Percentiles rank a stretch among this genome's conserved stretches.
These are phyloP conservation scores for Onthophagus taurus DNA, from an alignment of 1,140 invertebrate genomes.

Conservation along the genomic window DNA sequence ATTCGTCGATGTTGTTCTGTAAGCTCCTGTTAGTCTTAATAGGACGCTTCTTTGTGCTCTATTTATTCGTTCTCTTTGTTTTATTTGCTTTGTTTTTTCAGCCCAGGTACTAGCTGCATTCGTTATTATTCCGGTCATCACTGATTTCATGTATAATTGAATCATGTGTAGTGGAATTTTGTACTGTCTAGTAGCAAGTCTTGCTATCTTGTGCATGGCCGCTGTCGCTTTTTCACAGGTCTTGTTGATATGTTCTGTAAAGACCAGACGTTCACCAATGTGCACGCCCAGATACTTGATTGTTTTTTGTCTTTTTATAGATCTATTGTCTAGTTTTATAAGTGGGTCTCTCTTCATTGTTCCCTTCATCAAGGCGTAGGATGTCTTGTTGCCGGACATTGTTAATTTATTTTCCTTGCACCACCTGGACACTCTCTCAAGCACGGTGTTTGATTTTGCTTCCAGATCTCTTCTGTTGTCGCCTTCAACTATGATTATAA, in stretches of 20 bases:
- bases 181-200: neutral
- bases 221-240: neutral
- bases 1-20: slow-evolving; percentile 17
- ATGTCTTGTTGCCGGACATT: neutral
- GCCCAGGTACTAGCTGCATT: slow-evolving; percentile 7
- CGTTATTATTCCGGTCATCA: neutral
- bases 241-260: neutral
- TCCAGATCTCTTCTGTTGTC: slow-evolving; percentile 24
- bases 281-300: slow-evolving; percentile 1
- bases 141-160: neutral
- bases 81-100: neutral
- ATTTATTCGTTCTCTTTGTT: slow-evolving; percentile 5
- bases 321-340: neutral
- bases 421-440: slow-evolving; percentile 19
- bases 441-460: slow-evolving; percentile 8
- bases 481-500: slow-evolving; percentile 26
- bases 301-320: neutral
- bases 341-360: slow-evolving; percentile 16
- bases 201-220: slow-evolving; percentile 4
- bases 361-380: slow-evolving; percentile 8
- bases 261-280: neutral
- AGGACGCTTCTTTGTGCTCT: slow-evolving; percentile 20
- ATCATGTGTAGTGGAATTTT: neutral
- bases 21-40: slow-evolving; percentile 22
- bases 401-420: slow-evolving; percentile 13